Conservation (phyloP, 2,888 invertebrate species). For the Rhogogaster chlorosoma region DNA sequence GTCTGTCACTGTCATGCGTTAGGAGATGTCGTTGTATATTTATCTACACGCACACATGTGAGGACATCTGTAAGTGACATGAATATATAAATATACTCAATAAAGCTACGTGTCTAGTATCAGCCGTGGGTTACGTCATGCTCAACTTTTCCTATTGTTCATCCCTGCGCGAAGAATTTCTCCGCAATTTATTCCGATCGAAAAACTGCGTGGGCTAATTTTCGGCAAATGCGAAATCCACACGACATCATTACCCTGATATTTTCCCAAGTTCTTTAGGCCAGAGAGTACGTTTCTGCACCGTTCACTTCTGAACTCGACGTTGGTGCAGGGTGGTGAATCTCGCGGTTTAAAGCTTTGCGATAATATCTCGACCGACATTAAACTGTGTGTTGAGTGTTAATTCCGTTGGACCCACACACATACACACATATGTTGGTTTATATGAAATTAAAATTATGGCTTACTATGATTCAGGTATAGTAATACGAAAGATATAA, state of each 20-base stretch:
- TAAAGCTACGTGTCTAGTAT: not conserved
- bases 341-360: slow-evolving; percentile 1
- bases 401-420: not conserved
- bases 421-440: not conserved
- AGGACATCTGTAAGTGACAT: not conserved
- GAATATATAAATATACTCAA: not conserved
- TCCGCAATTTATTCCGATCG: not conserved
- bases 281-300: not conserved
- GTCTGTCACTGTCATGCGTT: slow-evolving; percentile 30
- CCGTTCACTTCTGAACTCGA: not conserved
- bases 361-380: slow-evolving; percentile 36
- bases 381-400: slow-evolving; percentile 44
- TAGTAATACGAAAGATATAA: not conserved
- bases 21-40: slow-evolving; percentile 1
- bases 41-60: not conserved
- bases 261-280: not conserved
- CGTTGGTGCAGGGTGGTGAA: not conserved
- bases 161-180: not conserved
- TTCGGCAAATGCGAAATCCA: not conserved
- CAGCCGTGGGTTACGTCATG: not conserved
- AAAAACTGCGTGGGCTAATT: not conserved
- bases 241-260: not conserved
- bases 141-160: not conserved
- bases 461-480: not conserved
- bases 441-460: not conserved